phyloP scores from a whole-genome alignment of 1,140 invertebrate species.

The Stegodyphus dumicola region DNA sequence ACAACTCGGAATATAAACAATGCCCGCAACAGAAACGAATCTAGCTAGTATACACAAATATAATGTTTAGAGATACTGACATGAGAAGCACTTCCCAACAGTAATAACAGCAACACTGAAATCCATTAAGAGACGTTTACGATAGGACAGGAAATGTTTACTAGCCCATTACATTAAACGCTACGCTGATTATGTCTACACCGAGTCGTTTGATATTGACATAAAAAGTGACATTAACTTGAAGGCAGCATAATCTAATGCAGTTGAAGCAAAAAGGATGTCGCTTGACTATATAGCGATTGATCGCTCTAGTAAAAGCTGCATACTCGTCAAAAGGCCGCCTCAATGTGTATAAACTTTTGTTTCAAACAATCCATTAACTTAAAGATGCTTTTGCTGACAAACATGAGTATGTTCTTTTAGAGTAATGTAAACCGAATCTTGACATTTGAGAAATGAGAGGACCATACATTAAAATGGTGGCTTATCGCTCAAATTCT shows the following conservation, averaged over 20 bases:
- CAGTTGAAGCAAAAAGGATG: not conserved
- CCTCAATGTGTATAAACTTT: no score
- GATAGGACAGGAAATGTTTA: conserved; percentile 35
- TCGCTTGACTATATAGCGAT: not conserved
- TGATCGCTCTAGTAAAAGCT: not conserved
- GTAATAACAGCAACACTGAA: conserved; percentile 22
- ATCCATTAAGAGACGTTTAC: conserved; percentile 23
- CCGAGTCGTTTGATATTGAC: not conserved
- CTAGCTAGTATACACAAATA: not conserved
- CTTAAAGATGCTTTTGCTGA: no score
- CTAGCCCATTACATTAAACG: conserved; percentile 37
- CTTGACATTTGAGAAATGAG: no score
- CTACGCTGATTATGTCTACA: conserved; percentile 2
- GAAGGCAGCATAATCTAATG: not conserved
- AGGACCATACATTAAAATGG: no score
- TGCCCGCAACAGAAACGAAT: no score
- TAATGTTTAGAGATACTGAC: not conserved
- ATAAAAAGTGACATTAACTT: conserved; percentile 1
- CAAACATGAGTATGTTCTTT: no score
- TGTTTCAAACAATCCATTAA: no score
- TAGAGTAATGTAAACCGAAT: no score
- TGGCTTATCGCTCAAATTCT: no score
- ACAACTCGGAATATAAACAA: no score
- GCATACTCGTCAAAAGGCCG: no score
- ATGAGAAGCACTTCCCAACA: not conserved